Conservation (phyloP, 35 echinoderm and acorn worm genomes). For the Lytechinus pictus region DNA sequence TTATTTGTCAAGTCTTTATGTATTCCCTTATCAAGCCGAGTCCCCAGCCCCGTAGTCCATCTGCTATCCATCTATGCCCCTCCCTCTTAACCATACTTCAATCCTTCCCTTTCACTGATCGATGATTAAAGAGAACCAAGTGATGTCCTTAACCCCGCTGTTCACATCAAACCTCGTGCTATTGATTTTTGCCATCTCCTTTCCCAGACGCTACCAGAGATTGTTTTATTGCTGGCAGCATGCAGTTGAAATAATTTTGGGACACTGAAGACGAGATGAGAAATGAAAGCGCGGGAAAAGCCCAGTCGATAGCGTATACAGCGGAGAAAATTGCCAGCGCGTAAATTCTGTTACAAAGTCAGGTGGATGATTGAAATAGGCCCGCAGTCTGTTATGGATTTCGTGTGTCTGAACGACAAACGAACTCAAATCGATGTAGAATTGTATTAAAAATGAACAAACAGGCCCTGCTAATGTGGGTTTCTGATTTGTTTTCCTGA, state of each 20-base stretch:
- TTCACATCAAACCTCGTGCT: neutral
- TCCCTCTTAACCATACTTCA: neutral
- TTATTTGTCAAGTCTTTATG: neutral
- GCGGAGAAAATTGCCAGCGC: neutral
- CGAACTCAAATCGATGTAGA: neutral
- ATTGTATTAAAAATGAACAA: neutral
- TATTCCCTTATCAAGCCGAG: neutral
- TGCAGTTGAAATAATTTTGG: conserved; percentile 19
- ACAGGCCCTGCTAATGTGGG: neutral
- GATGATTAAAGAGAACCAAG: conserved; percentile 2
- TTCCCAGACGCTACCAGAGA: neutral
- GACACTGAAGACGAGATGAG: neutral
- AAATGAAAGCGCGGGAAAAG: conserved; percentile 9
- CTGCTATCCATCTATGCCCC: neutral
- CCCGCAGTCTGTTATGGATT: neutral
- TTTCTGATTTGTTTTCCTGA: too few relatives aligned
- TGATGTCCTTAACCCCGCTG: neutral
- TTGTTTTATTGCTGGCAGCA: neutral
- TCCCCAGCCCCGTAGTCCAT: neutral
- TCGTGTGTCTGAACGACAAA: neutral
- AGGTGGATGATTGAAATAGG: neutral
- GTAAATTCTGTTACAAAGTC: conserved; percentile 19
- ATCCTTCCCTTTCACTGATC: neutral
- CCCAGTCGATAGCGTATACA: neutral
- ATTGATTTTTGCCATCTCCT: neutral